Conservation (phyloP, 2,797 vertebrate species). For the Lerista edwardsae region DNA sequence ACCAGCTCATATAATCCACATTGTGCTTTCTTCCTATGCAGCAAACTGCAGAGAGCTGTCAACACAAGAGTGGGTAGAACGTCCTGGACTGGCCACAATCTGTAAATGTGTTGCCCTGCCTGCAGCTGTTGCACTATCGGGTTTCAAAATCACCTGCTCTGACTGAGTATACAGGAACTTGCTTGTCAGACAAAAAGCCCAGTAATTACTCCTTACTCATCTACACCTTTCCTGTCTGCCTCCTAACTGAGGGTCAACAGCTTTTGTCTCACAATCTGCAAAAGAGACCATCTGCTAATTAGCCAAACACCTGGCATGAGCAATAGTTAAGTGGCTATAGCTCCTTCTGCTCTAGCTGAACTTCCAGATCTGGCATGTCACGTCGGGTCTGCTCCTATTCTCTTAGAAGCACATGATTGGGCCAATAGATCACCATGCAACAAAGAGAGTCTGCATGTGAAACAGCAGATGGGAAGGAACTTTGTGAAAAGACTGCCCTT, state of each 20-base stretch:
- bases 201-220: constrained; percentile 76
- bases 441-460: background rate
- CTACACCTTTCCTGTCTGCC: constrained; percentile 69
- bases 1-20: background rate
- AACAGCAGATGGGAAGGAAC: background rate
- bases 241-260: constrained; percentile 74
- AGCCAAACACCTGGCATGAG: constrained; percentile 46
- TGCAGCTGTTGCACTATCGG: constrained; percentile 78
- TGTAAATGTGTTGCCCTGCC: constrained; percentile 48
- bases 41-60: constrained; percentile 50
- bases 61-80: constrained; percentile 55
- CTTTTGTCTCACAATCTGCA: constrained; percentile 55
- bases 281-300: constrained; percentile 52
- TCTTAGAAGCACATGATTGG: background rate
- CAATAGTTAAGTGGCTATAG: constrained; percentile 51
- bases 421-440: background rate
- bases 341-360: background rate
- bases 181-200: constrained; percentile 72
- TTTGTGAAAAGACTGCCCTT: background rate
- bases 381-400: background rate
- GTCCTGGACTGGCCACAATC: constrained; percentile 41
- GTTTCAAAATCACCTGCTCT: constrained; percentile 81
- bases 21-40: background rate
- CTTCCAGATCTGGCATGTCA: background rate
- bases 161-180: constrained; percentile 75